Conservation (phyloP, 2,888 invertebrate species). For the Agrochola circellaris region DNA sequence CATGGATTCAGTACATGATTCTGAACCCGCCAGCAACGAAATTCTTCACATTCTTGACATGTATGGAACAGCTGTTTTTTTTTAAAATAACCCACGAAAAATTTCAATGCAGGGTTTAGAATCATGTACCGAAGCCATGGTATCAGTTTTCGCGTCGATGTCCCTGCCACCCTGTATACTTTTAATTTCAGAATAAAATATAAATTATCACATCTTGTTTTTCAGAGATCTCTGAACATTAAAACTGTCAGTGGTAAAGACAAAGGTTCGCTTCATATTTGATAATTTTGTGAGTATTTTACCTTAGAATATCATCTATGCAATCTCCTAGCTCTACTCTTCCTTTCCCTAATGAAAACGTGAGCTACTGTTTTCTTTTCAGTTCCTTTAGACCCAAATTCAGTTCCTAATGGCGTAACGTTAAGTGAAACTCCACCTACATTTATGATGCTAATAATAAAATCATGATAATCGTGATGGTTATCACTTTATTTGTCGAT, state of each 20-base stretch:
- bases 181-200: neutral
- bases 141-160: too few species aligned
- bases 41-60: too few species aligned
- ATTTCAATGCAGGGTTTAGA: too few species aligned
- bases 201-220: neutral
- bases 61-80: too few species aligned
- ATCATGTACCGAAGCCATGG: too few species aligned
- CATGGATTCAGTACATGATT: too few species aligned
- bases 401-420: conserved; percentile 26
- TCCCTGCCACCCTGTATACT: too few species aligned
- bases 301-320: neutral
- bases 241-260: neutral
- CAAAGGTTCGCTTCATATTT: neutral
- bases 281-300: neutral
- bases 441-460: conserved; percentile 46
- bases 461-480: conserved; percentile 53
- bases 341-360: neutral
- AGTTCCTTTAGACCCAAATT: conserved; percentile 7
- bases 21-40: too few species aligned
- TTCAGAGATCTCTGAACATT: neutral
- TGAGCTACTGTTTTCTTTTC: neutral
- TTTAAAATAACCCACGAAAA: too few species aligned
- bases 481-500: conserved; percentile 43
- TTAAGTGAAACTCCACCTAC: conserved; percentile 40
- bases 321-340: neutral